phyloP scores from a whole-genome alignment of 1,140 invertebrate species.

The Plutomurus gul region DNA sequence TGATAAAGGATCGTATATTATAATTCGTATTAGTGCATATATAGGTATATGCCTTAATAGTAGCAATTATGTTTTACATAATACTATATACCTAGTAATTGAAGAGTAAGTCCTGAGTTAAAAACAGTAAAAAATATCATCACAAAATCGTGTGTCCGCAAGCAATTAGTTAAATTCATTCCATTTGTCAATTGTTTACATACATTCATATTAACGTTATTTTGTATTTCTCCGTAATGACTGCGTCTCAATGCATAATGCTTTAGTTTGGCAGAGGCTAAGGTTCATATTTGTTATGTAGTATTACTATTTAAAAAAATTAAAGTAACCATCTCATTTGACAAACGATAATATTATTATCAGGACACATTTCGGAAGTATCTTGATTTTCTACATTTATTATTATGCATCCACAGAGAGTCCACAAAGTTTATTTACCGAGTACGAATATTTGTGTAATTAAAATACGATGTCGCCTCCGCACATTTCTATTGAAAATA shows the following conservation, averaged over 20 bases:
- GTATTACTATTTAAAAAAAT: not conserved
- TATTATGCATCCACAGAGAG: too few species aligned
- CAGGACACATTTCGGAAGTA: not conserved
- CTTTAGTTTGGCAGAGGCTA: not conserved
- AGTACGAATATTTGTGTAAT: too few species aligned
- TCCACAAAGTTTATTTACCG: too few species aligned
- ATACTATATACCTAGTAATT: not conserved
- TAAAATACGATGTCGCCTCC: too few species aligned
- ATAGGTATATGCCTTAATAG: not conserved
- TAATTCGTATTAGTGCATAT: not conserved
- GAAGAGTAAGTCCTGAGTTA: conserved; percentile 16
- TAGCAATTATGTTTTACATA: not conserved
- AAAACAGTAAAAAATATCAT: conserved; percentile 28
- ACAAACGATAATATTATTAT: not conserved
- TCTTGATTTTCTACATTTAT: not conserved
- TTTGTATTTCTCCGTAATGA: not conserved
- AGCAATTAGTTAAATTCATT: conserved; percentile 2
- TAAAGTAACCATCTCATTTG: not conserved
- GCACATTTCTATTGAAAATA: too few species aligned
- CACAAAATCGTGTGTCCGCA: not conserved
- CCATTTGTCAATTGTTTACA: not conserved
- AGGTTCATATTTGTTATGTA: not conserved
- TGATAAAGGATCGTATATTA: not conserved
- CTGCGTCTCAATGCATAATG: not conserved
- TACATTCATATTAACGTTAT: too few species aligned